Evolutionary conservation across 2,888 invertebrate genomes (phyloP), one percentile per base, ranked within the genome.

Genomic region (Scaeva pyrastri): DNA sequence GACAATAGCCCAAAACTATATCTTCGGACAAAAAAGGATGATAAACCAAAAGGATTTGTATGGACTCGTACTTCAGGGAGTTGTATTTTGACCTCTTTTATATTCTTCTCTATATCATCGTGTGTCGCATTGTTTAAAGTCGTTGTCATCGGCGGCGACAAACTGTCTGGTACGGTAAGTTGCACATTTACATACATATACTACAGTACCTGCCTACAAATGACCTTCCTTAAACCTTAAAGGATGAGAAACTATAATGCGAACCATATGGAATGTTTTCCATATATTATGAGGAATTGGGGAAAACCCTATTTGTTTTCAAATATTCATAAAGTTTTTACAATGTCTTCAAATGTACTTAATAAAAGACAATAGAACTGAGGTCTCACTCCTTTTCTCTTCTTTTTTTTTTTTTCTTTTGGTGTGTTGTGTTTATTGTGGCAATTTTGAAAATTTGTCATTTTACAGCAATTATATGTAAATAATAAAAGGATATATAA

Each of bases 321-420:
- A n/a, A 62, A 68, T 60, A 73, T 26, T 62, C 36, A 39, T 12
- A 19, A 31, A 45, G 52, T 64, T 75, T n/a, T 68, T 70, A 81
- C 80, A 75, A 75, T 76, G 72, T 73, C 82, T 82, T 82, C 55
- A 62, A 82, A 82, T 72, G 68, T 82, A 82, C 77, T 82, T 77
- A 82, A 73, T 55, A 14, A 12, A 19, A 6, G 31, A 82, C 72
- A 82, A 82, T 77, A 50, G 58, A 8, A 0, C 43, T n/a, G 64
- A 23, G 19, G 43, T 10, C 45, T 83, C 83, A 78, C 78, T 83
- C 78, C 78, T 78, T 74, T 83, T 60, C 52, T 80, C 36, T 48
- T 14, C 14, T 78, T 68, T 83, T 83, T 83, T 73, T 31, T 10
- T 26, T 68, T n/a, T 56, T 56, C 26, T 26, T 58, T 31, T 21